Evolutionary conservation across 2,888 invertebrate species (phyloP), one percentile per base, ranked within the genome.

Genomic region (Caenorhabditis sp.): DNA sequence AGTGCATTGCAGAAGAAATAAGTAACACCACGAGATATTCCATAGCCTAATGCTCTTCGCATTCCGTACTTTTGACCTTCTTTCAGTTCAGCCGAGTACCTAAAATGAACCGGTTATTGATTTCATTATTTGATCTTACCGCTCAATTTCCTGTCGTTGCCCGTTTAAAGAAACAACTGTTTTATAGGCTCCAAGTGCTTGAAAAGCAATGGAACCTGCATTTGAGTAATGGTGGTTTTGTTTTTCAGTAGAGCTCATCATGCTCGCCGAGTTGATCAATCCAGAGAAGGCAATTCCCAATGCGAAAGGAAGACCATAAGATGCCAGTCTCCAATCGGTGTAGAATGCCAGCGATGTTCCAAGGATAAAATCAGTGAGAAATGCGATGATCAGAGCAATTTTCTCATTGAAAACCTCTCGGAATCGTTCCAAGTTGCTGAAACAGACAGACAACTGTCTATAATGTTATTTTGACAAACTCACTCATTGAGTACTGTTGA

Each of bases 401-500:
- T 89, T 89, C 60, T 90, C 89, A n/a, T 90, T 90, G 44, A 88
- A 86, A 0, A 86, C 88, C 68, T 89, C 89, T 64, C 87, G 86
- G 22, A 89, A 69, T 15, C 89, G 82, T 47, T 89, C 90, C 51
- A 90, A 70, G 44, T 90, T 88, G 70, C 89, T 89, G 82, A 74
- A 85, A 83, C 2, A 15, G n/a, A n/a, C 0, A 60, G 28, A 11
- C 6, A 18, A 1, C n/a, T 18, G 9, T n/a, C 24, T 37, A 1
- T 32, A 32, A 40, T 3, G 2, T 20, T 32, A 18, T 2, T 51
- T 3, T 35, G 1, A 20, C 13, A n/a, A 18, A 70, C 91, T 89
- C 90, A 93, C 93, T 93, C 93, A 6, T 93, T 92, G 13, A 93
- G 87, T 84, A 93, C 92, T 5, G 92, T 92, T 3, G 93, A 92